phyloP scores from a whole-genome alignment of 2,113 vertebrate genomes.

The Toxotes chatareus region DNA sequence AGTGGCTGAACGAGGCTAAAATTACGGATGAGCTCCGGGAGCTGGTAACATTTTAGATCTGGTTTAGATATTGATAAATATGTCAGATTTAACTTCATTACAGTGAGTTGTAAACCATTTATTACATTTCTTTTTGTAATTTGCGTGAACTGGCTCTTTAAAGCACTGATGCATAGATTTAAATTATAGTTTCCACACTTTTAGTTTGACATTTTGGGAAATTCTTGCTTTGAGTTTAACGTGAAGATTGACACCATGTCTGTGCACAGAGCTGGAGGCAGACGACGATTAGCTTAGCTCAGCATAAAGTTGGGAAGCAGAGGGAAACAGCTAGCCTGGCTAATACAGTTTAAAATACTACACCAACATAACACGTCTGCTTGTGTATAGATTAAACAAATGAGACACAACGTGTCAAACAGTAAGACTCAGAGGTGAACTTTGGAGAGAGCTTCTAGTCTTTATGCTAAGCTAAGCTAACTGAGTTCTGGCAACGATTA shows the following conservation, averaged over 20 bases:
- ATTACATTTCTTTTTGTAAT: neutral
- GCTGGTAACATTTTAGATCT: no score
- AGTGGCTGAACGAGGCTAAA: no score
- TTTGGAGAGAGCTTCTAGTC: no score
- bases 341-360: no score
- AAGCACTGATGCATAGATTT: constrained; percentile 39
- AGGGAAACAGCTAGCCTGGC: no score
- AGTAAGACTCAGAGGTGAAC: neutral
- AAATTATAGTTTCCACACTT: neutral
- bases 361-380: no score
- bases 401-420: neutral
- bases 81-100: no score
- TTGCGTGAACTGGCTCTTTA: constrained; percentile 49
- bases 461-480: neutral
- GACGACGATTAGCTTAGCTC: neutral
- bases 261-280: neutral
- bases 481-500: neutral
- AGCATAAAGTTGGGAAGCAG: neutral
- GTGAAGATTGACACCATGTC: no score
- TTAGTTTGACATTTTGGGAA: neutral
- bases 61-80: no score
- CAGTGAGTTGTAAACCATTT: neutral
- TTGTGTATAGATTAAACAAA: neutral
- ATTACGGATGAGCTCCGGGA: no score
- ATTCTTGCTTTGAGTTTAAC: no score